Evolutionary conservation across 1,140 invertebrate species (phyloP).

Genomic region (Lordiphosa collinella): DNA sequence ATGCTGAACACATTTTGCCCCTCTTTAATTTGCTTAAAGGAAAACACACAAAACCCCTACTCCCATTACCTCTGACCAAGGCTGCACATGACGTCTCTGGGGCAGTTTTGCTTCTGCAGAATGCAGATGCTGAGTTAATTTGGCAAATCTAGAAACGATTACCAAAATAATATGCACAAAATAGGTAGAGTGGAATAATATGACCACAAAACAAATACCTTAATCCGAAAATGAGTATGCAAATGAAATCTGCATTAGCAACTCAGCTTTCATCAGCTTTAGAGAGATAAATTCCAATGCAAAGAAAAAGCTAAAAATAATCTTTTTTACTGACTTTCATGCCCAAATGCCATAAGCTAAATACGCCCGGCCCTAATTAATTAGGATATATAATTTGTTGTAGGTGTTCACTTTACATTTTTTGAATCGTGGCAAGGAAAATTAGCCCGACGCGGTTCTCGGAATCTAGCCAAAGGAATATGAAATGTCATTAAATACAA

Average conservation of each 20-base stretch:
- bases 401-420: constrained; percentile 37
- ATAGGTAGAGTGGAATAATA: too few species aligned
- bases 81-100: neutral
- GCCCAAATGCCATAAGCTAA: neutral
- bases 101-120: too few species aligned
- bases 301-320: constrained; percentile 3
- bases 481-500: constrained; percentile 51
- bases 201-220: too few species aligned
- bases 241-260: too few species aligned
- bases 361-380: constrained; percentile 1
- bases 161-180: too few species aligned
- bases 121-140: too few species aligned
- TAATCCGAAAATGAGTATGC: too few species aligned
- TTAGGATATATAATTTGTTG: constrained; percentile 12
- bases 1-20: neutral
- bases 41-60: constrained; percentile 1
- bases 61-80: neutral
- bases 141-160: too few species aligned
- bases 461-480: constrained; percentile 17
- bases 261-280: too few species aligned
- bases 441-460: constrained; percentile 13
- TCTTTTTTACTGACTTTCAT: neutral
- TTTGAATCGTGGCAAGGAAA: constrained; percentile 20
- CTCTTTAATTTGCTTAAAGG: neutral
- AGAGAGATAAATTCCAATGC: neutral